Base-by-base conservation (phyloP, 2,113 vertebrate species). In the Mobula birostris region DNA sequence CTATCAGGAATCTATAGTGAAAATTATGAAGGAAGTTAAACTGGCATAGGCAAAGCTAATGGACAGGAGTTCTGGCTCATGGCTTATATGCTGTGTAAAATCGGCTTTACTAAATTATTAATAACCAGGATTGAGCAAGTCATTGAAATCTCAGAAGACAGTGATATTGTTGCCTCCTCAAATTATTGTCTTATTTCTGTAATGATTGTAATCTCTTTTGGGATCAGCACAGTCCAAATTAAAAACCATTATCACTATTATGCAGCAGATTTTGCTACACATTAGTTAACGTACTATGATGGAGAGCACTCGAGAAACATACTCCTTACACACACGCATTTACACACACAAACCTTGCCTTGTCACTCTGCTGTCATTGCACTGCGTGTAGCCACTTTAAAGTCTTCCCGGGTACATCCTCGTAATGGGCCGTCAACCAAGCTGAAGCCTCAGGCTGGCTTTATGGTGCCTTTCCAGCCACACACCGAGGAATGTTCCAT, bases 171-270 rank as follows among this genome's bases (percentile, higher is more conserved):
- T 88, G 56, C 63, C 27, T 63, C 29, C 29, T 88, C 85, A 63
- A 88, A 88, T 88, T 88, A 66, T 7, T 19, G 85, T 29, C 85
- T 66, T 11, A 66, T 66, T 87, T 88, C 58, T 88, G 85, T 66
- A 66, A 88, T 88, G 63, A 88, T 7, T n/a, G 0, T 66, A 88
- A 66, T n/a, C 12, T n/a, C 85, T 29, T 63, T 61, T 88, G 85
- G 85, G 85, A 88, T 63, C 58, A n/a, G 27, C 63, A 88, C 11
- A 5, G 11, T 58, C 27, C 61, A 88, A 88, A 88, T 88, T 87
- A 87, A 87, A 87, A 56, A 87, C 12, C 83, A 87, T 87, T 88
- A 32, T 63, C 7, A 29, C 14, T 88, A 88, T 63, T 87, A 87
- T 66, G 36, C n/a, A 66, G 32, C 58, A 88, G 83, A 29, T 88